Evolutionary conservation across 2,113 vertebrate genomes (phyloP).

Genomic region (Anas platyrhynchos): DNA sequence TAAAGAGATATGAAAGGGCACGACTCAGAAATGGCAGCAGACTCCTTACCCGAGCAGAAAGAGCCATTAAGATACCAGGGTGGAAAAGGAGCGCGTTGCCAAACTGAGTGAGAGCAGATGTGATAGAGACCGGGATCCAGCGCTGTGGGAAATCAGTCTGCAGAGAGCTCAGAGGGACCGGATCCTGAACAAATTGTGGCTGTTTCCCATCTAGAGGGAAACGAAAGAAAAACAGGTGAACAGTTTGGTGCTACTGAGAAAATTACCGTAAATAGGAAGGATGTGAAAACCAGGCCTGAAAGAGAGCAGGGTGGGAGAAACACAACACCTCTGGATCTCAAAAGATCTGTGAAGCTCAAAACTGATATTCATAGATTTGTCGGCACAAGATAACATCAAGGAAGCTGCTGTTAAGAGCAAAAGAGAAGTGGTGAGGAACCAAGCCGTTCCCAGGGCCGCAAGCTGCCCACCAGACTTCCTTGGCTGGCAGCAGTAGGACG

Average conservation of each 20-base stretch:
- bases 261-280: not conserved
- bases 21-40: not conserved
- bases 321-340: not conserved
- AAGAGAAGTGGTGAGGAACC: not conserved
- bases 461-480: not conserved
- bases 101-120: slow-evolving; percentile 17
- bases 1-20: not conserved
- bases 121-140: not conserved
- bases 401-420: not conserved
- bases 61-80: not conserved
- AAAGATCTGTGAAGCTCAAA: not conserved
- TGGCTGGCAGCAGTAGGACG: not conserved
- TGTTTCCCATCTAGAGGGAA: not conserved
- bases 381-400: not conserved
- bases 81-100: not conserved
- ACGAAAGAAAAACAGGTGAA: not conserved
- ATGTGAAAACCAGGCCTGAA: not conserved
- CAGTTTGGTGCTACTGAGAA: not conserved
- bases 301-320: not conserved
- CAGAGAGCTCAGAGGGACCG: not conserved
- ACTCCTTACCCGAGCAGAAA: not conserved
- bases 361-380: not conserved
- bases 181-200: not conserved
- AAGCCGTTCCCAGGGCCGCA: not conserved
- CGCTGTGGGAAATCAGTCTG: not conserved